A percentile compares a stretch with the other conserved stretches of the same genome.
Conservation (phyloP, 2,113 vertebrate genomes). For the Myotis brandtii region DNA sequence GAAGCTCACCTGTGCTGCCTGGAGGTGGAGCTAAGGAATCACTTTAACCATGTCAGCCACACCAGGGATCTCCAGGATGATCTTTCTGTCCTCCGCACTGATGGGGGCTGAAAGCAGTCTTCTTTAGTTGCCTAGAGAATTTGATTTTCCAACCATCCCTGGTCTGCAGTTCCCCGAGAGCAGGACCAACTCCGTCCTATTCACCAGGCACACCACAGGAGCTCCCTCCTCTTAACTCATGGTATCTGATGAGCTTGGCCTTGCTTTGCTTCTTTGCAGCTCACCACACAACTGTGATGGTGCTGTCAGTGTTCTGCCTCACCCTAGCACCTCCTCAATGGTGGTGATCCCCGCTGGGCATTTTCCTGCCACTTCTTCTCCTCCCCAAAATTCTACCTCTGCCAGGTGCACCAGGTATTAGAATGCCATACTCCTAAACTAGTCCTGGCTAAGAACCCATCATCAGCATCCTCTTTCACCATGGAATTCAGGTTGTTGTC, state of each 20-base stretch:
- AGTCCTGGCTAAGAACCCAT: neutral
- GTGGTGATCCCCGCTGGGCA: neutral
- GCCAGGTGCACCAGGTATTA: neutral
- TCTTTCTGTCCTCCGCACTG: neutral
- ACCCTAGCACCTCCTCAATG: neutral
- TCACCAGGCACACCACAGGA: neutral
- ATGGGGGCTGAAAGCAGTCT: neutral
- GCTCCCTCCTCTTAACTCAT: neutral
- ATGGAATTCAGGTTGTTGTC: neutral
- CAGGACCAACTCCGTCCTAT: neutral
- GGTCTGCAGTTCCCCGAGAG: neutral
- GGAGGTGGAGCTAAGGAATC: neutral
- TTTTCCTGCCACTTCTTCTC: neutral
- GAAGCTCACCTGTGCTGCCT: neutral
- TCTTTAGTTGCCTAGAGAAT: neutral
- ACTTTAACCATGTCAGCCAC: neutral
- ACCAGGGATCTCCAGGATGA: neutral
- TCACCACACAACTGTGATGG: neutral
- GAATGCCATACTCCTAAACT: neutral
- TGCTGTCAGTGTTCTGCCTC: neutral
- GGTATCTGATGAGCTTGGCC: neutral
- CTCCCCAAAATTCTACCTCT: neutral
- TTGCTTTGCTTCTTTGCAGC: neutral
- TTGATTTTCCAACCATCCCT: neutral
- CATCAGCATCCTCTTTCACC: neutral